Percentiles rank a stretch among this genome's conserved stretches.
These are phyloP conservation scores for Gallinago paraguaiae DNA, from an alignment of 2,113 vertebrate species.

Conservation along the genomic window DNA sequence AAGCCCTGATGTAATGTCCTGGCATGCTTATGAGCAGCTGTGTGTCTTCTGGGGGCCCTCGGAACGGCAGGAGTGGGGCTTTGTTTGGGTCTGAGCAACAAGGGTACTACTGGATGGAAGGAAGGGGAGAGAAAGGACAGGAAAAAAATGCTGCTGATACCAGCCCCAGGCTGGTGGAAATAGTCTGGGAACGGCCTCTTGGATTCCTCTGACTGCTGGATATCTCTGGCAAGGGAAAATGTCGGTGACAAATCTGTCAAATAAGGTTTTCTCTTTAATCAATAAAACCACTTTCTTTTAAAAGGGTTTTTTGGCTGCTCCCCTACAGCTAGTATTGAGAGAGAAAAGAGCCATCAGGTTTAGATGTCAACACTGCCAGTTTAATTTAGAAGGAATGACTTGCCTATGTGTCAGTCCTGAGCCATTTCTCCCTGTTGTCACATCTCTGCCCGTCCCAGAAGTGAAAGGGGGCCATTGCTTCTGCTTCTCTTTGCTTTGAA, in stretches of 20 bases:
- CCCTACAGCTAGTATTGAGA: not conserved
- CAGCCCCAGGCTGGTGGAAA: not conserved
- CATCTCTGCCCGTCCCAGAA: not conserved
- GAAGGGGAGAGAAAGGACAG: not conserved
- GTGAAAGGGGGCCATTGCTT: not conserved
- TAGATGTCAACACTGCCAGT: not conserved
- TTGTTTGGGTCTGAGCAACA: not conserved
- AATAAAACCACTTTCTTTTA: not conserved
- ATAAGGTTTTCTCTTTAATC: not conserved
- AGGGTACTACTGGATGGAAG: not conserved
- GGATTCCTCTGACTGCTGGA: not conserved
- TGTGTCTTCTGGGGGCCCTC: not conserved
- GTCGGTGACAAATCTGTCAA: not conserved
- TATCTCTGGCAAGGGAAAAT: not conserved
- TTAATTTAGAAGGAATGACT: not conserved
- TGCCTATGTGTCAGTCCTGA: not conserved
- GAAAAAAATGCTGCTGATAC: not conserved
- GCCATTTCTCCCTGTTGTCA: not conserved
- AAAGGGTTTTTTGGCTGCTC: not conserved
- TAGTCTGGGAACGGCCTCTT: not conserved
- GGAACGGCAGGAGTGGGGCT: not conserved
- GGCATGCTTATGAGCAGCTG: not conserved
- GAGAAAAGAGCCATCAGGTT: not conserved
- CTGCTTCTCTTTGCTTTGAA: not conserved
- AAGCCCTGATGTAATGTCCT: not conserved